Conservation (phyloP, 2,888 invertebrate genomes). For the Nipponacmea schrenckii region DNA sequence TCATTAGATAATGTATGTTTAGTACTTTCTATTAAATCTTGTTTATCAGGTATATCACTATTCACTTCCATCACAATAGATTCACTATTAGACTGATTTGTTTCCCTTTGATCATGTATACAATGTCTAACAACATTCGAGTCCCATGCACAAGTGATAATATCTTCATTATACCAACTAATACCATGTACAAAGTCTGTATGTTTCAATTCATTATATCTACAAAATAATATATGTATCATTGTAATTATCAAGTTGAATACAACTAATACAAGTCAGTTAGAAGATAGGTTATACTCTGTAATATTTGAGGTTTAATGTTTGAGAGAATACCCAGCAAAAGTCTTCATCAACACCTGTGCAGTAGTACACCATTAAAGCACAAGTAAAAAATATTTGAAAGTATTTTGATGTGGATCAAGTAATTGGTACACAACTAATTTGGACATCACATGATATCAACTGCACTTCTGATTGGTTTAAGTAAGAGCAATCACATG, state of each 20-base stretch:
- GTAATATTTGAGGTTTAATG: too few relatives aligned
- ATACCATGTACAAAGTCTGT: conserved; percentile 73
- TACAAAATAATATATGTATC: conserved; percentile 39
- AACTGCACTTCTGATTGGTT: too few relatives aligned
- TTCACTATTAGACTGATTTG: background rate
- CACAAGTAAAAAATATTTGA: too few relatives aligned
- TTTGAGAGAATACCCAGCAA: too few relatives aligned
- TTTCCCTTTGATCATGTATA: background rate
- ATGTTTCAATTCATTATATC: conserved; percentile 70
- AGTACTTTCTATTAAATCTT: conserved; percentile 5
- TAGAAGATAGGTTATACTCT: background rate
- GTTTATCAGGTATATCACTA: conserved; percentile 16
- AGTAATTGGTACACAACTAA: too few relatives aligned
- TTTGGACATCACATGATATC: too few relatives aligned
- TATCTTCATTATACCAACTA: conserved; percentile 70
- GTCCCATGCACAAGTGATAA: conserved; percentile 75
- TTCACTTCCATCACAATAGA: conserved; percentile 25
- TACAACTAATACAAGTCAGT: background rate
- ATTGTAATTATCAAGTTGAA: background rate
- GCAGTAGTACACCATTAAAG: too few relatives aligned
- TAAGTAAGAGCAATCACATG: too few relatives aligned
- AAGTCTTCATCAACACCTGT: too few relatives aligned
- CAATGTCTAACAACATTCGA: conserved; percentile 33
- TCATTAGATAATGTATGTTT: background rate
- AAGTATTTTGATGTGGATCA: too few relatives aligned